phyloP scores from a whole-genome alignment of 37 sponge, comb jelly and placozoan genomes.

The Ephydatia muelleri region DNA sequence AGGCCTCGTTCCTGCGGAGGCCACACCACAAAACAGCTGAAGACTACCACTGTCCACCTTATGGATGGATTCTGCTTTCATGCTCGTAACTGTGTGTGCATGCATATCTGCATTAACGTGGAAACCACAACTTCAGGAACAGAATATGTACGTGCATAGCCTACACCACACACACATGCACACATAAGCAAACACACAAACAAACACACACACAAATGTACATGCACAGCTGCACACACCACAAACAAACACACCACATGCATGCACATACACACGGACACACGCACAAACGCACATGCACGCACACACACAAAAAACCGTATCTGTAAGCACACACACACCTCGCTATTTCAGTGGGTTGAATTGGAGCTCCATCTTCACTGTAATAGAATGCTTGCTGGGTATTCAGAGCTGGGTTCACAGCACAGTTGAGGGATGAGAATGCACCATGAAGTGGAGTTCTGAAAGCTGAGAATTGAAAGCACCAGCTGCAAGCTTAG shows the following conservation, averaged over 20 bases:
- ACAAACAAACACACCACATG: no score
- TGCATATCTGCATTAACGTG: no score
- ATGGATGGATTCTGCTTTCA: no score
- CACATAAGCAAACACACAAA: no score
- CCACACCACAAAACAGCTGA: background rate
- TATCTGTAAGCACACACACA: background rate
- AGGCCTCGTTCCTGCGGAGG: slow-evolving; percentile 29
- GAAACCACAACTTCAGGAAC: no score
- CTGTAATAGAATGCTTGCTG: slow-evolving; percentile 50
- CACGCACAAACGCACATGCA: background rate
- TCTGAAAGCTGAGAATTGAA: background rate
- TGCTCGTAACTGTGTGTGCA: no score
- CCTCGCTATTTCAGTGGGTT: background rate
- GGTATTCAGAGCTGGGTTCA: slow-evolving; percentile 68
- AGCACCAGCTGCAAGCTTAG: background rate
- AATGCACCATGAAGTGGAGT: slow-evolving; percentile 60
- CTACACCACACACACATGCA: no score
- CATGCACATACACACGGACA: background rate
- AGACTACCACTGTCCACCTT: background rate
- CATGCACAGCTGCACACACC: no score
- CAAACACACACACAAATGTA: no score
- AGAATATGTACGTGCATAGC: no score
- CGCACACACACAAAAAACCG: background rate
- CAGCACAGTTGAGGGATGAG: slow-evolving; percentile 68
- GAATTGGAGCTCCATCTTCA: background rate